These are phyloP conservation scores for Chionis minor DNA, from an alignment of 2,113 vertebrate genomes.

Conservation along the genomic window DNA sequence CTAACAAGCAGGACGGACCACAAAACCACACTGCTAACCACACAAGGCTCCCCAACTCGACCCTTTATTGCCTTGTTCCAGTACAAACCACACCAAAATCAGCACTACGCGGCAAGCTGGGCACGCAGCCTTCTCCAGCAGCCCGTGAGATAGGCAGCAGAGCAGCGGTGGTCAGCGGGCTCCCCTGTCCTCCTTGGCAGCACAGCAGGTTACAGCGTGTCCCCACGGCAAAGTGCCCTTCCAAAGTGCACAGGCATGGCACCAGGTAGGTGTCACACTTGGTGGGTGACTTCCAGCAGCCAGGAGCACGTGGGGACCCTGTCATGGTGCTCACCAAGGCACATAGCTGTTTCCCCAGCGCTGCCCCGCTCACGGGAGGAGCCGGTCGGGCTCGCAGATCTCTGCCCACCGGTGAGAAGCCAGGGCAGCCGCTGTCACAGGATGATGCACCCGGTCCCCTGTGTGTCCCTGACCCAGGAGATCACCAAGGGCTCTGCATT, in stretches of 20 bases:
- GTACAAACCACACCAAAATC: neutral
- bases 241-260: neutral
- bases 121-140: neutral
- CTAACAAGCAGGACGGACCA: neutral
- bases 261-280: neutral
- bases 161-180: neutral
- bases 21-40: neutral
- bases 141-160: neutral
- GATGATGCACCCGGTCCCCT: neutral
- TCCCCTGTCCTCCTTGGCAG: neutral
- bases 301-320: neutral
- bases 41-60: neutral
- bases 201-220: neutral
- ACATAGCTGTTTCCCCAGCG: neutral
- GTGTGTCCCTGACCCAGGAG: slow-evolving; percentile 51
- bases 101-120: neutral
- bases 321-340: neutral
- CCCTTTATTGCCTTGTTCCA: slow-evolving; percentile 14
- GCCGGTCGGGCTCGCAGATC: neutral
- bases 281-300: neutral
- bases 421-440: neutral
- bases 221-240: neutral
- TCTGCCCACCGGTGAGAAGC: neutral
- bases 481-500: slow-evolving; percentile 74
- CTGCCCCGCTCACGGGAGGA: neutral